phyloP scores from a whole-genome alignment of 2,888 invertebrate genomes.

The Tigriopus californicus region DNA sequence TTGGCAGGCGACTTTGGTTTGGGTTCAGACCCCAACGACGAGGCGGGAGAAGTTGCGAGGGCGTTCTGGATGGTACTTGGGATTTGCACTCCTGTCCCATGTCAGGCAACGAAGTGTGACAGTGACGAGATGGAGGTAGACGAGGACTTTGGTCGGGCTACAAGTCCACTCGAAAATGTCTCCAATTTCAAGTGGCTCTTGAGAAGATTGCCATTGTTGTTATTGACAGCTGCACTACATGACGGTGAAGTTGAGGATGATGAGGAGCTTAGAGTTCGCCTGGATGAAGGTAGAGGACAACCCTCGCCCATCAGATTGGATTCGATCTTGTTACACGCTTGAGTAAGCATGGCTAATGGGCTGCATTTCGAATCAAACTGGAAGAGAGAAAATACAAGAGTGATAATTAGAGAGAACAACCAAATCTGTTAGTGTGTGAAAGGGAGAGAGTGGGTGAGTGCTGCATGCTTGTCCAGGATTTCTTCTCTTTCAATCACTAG shows the following conservation, averaged over 20 bases:
- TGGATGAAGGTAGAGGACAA: not conserved
- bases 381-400: not conserved
- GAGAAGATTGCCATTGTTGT: not conserved
- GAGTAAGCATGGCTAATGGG: constrained; percentile 11
- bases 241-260: not conserved
- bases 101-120: not conserved
- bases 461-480: no score
- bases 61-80: not conserved
- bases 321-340: constrained; percentile 11
- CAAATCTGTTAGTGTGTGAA: no score
- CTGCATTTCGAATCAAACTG: constrained; percentile 8
- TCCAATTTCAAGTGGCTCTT: not conserved
- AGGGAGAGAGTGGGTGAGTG: no score
- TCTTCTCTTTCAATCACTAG: no score
- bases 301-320: constrained; percentile 5
- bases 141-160: not conserved
- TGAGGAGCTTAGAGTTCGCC: not conserved
- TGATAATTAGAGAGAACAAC: no score
- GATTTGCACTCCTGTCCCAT: no score
- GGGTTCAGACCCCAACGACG: not conserved
- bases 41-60: not conserved
- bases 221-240: not conserved
- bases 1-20: not conserved
- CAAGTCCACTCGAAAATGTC: not conserved
- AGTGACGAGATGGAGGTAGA: not conserved